These are phyloP conservation scores for Prenolepis imparis DNA, from an alignment of 2,888 invertebrate genomes.

Conservation along the genomic window DNA sequence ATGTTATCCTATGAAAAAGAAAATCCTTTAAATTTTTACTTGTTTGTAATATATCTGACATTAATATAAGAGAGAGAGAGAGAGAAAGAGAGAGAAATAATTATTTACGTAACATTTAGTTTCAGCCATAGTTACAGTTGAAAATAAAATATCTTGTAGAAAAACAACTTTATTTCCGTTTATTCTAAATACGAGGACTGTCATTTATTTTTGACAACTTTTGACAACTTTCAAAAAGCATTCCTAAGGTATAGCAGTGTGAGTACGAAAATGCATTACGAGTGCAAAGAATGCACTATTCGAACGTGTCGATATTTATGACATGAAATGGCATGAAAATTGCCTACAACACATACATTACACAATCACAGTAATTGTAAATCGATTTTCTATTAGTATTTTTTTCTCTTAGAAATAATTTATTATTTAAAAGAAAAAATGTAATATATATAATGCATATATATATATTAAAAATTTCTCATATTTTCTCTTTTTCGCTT, in stretches of 20 bases:
- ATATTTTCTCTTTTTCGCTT: neutral
- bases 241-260: slow-evolving; percentile 26
- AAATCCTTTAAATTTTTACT: neutral
- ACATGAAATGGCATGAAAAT: neutral
- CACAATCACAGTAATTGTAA: slow-evolving; percentile 6
- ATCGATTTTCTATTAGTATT: neutral
- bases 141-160: neutral
- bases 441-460: too few species aligned
- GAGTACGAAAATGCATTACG: neutral
- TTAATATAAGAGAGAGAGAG: too few species aligned
- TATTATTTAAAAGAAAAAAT: neutral
- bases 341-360: neutral
- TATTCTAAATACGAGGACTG: neutral
- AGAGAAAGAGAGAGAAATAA: too few species aligned
- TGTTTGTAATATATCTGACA: too few species aligned
- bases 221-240: slow-evolving; percentile 33
- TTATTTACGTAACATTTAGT: neutral
- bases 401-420: neutral
- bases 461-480: neutral
- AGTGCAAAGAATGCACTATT: neutral
- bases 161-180: neutral
- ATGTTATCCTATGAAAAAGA: neutral
- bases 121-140: neutral
- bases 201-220: slow-evolving; percentile 24
- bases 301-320: slow-evolving; percentile 8